A percentile compares a stretch with the other conserved stretches of the same genome.
phyloP scores from a whole-genome alignment of 1,140 invertebrate genomes.

The Lerema accius region DNA sequence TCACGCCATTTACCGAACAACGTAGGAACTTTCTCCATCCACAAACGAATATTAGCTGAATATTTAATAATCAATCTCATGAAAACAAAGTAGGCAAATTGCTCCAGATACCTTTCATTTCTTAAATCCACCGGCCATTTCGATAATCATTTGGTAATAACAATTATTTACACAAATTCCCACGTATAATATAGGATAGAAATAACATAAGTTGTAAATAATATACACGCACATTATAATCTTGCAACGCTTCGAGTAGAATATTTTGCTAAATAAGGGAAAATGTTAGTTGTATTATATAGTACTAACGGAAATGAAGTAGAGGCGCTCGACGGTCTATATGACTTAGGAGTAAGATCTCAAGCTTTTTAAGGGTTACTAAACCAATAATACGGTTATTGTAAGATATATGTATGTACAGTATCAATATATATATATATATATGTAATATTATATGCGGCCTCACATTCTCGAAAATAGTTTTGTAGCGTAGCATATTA shows the following conservation, averaged over 20 bases:
- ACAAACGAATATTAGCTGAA: too few relatives aligned
- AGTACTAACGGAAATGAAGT: constrained; percentile 14
- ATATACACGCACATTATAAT: background rate
- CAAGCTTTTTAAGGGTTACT: background rate
- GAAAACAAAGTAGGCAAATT: background rate
- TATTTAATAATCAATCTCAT: too few relatives aligned
- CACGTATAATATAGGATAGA: background rate
- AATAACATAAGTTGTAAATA: background rate
- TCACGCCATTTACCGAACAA: too few relatives aligned
- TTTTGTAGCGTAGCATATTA: too few relatives aligned
- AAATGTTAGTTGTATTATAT: constrained; percentile 28
- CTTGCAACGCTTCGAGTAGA: background rate
- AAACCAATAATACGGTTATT: too few relatives aligned
- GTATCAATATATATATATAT: too few relatives aligned
- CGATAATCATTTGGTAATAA: background rate
- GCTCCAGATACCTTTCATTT: background rate
- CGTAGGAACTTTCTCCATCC: too few relatives aligned
- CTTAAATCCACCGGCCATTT: background rate
- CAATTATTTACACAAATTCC: background rate
- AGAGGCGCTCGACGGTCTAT: background rate
- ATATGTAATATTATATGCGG: too few relatives aligned
- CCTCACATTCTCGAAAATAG: too few relatives aligned
- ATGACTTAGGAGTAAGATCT: constrained; percentile 19
- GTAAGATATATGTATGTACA: too few relatives aligned
- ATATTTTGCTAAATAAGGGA: background rate